Evolutionary conservation across 30 jellyfish, hydroid and myxozoan genomes (phyloP), one percentile per base, ranked within the genome.

Genomic region (Catostylus mosaicus): DNA sequence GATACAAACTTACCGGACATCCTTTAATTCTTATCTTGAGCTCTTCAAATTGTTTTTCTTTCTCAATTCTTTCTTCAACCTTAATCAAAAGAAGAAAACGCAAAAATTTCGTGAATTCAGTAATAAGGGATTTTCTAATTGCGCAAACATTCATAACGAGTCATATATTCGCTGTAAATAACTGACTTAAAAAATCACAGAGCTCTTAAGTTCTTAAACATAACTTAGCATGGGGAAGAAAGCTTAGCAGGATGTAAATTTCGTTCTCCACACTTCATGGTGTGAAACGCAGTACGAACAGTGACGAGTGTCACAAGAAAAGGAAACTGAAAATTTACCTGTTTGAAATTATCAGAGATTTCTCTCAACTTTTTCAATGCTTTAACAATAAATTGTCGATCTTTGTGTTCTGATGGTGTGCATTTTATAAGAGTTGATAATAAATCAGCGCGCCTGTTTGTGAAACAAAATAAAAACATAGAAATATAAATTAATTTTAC

Each of bases 371-470:
- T 84, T 37, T 43, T 45, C 32, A 73, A 45, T 1, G 95, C 33
- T 19, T 46, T 73, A 1, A 73, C 77, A 51, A 84, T 47, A 45
- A 23, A 84, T 36, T 69, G 77, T 46, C 95, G 82, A 27, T 84
- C 95, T 54, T 84, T 64, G 45, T 84, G 95, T 32, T 84, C 88
- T 12, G 47, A 71, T 40, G 95, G 95, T 18, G 95, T 84, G 71
- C 95, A 84, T 30, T 73, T 84, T 35, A 84, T 24, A 5, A 84
- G 71, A 10, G 84, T 48, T 27, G 95, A 73, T 14, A 84, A 30
- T 2, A 73, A 24, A 1, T 64, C 88, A 11, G 80, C 75, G 7
- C 95, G 83, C 75, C 88, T 84, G 79, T 0, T 50, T 4, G 20
- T 10, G 0, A 50, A 50, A 50, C 26, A 50, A 50, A 0, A 50